phyloP scores from a whole-genome alignment of 1,140 invertebrate genomes.

The Temnothorax curvispinosus region DNA sequence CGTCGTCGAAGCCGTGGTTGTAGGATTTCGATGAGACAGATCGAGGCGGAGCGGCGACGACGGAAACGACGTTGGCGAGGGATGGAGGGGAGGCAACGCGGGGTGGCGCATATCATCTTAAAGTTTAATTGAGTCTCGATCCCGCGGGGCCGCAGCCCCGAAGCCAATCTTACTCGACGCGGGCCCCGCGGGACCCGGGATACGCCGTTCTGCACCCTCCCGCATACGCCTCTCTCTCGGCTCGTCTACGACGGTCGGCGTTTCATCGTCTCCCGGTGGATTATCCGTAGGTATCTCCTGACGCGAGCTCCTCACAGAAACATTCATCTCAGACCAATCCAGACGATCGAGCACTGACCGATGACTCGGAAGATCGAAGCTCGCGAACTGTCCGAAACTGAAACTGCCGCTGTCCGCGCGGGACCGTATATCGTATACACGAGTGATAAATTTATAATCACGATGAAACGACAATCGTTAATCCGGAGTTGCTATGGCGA shows the following conservation, averaged over 20 bases:
- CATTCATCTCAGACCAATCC: slow-evolving; percentile 28
- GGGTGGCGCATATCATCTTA: slow-evolving; percentile 89
- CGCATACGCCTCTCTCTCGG: slow-evolving; percentile 9
- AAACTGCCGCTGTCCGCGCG: neutral
- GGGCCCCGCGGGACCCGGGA: slow-evolving; percentile 72
- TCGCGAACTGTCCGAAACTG: neutral
- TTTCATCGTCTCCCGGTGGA: slow-evolving; percentile 63
- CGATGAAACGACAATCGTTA: neutral
- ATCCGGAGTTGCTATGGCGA: neutral
- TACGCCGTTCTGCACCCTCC: slow-evolving; percentile 66
- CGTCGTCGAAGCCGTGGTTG: neutral
- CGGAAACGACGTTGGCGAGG: neutral
- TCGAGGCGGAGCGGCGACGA: slow-evolving; percentile 38
- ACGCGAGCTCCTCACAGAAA: slow-evolving; percentile 43
- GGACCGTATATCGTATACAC: neutral
- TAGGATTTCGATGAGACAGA: slow-evolving; percentile 49
- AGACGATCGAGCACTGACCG: slow-evolving; percentile 23
- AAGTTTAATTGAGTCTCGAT: slow-evolving; percentile 90
- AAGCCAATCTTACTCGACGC: slow-evolving; percentile 84
- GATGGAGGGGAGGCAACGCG: slow-evolving; percentile 43
- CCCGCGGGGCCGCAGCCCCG: slow-evolving; percentile 85
- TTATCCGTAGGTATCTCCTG: slow-evolving; percentile 59
- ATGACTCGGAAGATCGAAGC: neutral
- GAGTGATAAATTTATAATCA: slow-evolving; percentile 11
- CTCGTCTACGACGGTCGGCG: slow-evolving; percentile 50